These are phyloP conservation scores for Misgurnus mizolepis DNA, from an alignment of 2,113 vertebrate species.

Conservation along the genomic window DNA sequence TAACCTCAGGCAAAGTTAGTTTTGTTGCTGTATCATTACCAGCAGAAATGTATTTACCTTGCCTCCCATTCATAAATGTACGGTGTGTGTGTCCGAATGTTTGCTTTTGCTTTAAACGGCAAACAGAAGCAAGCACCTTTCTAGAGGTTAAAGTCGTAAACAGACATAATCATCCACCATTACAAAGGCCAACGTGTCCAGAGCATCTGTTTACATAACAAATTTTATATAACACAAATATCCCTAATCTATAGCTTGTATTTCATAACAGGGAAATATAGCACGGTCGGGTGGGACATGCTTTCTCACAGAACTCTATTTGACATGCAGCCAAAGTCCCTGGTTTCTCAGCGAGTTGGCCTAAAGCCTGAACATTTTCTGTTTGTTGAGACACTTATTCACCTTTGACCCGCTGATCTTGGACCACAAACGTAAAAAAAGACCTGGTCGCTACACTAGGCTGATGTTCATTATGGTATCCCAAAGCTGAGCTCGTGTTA, in stretches of 20 bases:
- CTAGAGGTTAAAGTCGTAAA: slow-evolving; percentile 33
- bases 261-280: not conserved
- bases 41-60: slow-evolving; percentile 9
- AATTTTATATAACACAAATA: not conserved
- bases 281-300: not conserved
- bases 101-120: slow-evolving; percentile 27
- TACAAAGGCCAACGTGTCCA: slow-evolving; percentile 1
- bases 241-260: not conserved
- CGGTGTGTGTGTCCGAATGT: not conserved
- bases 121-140: slow-evolving; percentile 18
- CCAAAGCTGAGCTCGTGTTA: slow-evolving; percentile 29
- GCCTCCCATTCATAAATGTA: slow-evolving; percentile 15
- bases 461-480: slow-evolving; percentile 3
- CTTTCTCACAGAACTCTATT: not conserved
- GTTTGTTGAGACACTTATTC: not conserved
- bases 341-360: not conserved
- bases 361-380: not conserved
- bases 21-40: slow-evolving; percentile 7
- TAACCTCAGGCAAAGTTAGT: not conserved
- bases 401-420: not conserved
- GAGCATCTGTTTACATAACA: slow-evolving; percentile 17
- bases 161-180: not conserved
- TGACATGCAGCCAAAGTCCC: not conserved
- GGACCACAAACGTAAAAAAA: not conserved
- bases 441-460: not conserved